Conservation (phyloP, 2,888 invertebrate genomes). For the Atherix ibis region DNA sequence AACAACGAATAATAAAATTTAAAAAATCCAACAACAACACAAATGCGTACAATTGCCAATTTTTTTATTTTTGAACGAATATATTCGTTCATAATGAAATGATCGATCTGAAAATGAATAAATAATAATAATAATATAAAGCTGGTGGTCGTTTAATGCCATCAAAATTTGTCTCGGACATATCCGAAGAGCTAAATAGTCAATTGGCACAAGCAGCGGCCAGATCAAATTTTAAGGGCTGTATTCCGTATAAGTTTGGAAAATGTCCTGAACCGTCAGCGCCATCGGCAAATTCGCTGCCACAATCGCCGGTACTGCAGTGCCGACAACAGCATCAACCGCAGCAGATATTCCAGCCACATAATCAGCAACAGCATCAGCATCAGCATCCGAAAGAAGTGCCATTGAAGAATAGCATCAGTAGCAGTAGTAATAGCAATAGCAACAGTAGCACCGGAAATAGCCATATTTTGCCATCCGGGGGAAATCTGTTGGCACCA, state of each 20-base stretch:
- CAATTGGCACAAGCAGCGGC: slow-evolving; percentile 15
- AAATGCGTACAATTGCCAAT: too few relatives aligned
- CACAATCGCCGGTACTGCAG: slow-evolving; percentile 15
- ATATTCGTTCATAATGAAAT: too few relatives aligned
- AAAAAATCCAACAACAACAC: too few relatives aligned
- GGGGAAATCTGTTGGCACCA: slow-evolving; percentile 13
- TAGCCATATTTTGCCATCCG: slow-evolving; percentile 4
- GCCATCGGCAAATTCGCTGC: slow-evolving; percentile 7
- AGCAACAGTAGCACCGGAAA: background rate
- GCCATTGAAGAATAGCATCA: slow-evolving; percentile 6
- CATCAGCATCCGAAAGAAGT: background rate
- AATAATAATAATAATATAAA: background rate
- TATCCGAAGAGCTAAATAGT: slow-evolving; percentile 12
- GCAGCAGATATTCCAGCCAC: background rate
- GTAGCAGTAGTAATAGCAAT: slow-evolving; percentile 6
- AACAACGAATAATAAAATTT: too few relatives aligned
- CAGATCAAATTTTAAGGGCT: slow-evolving; percentile 16
- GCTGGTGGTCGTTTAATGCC: slow-evolving; percentile 1
- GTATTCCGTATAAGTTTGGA: slow-evolving; percentile 14
- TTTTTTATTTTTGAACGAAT: too few relatives aligned
- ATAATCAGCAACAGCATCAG: background rate
- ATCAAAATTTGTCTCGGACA: background rate
- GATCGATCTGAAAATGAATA: too few relatives aligned
- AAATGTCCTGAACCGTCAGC: slow-evolving; percentile 11
- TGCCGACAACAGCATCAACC: slow-evolving; percentile 9